phyloP scores from a whole-genome alignment of 2,888 invertebrate genomes.

The Megaustenia siamemsis region DNA sequence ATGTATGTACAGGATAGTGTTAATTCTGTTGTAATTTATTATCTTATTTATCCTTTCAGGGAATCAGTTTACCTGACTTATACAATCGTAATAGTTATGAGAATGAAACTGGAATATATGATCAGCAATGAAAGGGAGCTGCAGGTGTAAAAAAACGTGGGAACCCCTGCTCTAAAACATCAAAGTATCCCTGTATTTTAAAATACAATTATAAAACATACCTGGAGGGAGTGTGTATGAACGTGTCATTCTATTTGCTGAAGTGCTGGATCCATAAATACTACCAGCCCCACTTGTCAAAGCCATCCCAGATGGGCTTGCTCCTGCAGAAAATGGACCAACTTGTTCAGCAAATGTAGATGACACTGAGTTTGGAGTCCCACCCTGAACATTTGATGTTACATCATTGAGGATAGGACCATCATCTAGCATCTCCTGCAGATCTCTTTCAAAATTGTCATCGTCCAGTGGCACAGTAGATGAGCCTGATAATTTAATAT shows the following conservation, averaged over 20 bases:
- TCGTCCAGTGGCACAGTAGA: conserved; percentile 67
- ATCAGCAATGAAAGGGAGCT: too few relatives aligned
- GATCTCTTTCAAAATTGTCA: conserved; percentile 76
- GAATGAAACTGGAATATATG: too few relatives aligned
- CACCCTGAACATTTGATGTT: conserved; percentile 74
- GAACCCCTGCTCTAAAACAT: too few relatives aligned
- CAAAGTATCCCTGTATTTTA: not conserved
- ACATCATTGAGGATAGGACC: conserved; percentile 75
- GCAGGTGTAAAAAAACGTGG: too few relatives aligned
- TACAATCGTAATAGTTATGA: too few relatives aligned
- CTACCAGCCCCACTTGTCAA: conserved; percentile 55
- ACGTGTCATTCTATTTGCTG: conserved; percentile 66
- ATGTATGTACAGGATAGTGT: too few relatives aligned
- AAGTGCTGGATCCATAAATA: conserved; percentile 59
- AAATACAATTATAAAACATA: conserved; percentile 62
- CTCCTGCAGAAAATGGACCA: conserved; percentile 51
- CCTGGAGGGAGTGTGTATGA: conserved; percentile 72
- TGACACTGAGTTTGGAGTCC: conserved; percentile 60
- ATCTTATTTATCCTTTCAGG: too few relatives aligned
- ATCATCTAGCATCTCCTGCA: conserved; percentile 78
- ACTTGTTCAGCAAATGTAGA: conserved; percentile 58
- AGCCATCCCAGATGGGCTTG: conserved; percentile 34
- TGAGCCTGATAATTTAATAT: conserved; percentile 48
- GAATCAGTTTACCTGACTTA: too few relatives aligned
- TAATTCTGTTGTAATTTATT: too few relatives aligned